Evolutionary conservation across 2,797 vertebrate genomes (phyloP).

Genomic region (Xenops minutus): DNA sequence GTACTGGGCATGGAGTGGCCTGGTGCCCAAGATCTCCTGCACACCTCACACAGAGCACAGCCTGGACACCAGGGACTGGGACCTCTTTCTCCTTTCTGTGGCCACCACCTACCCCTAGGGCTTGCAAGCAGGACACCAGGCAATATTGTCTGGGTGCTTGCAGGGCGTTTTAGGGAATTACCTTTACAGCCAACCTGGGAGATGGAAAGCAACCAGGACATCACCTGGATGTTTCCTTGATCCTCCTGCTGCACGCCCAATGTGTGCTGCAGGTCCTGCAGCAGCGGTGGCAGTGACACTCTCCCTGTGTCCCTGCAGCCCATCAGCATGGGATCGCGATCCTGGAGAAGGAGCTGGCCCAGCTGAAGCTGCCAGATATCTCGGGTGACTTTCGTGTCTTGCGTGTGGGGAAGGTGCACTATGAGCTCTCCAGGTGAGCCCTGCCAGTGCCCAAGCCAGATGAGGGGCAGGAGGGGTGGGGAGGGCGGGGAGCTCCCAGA

Average conservation of each 20-base stretch:
- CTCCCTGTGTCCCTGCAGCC: background rate
- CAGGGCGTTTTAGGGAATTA: too few relatives aligned
- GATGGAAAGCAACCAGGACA: background rate
- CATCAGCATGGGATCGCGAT: accelerated
- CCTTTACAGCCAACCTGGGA: background rate
- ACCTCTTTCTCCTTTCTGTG: accelerated
- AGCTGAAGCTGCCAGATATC: constrained; percentile 9
- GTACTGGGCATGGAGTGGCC: accelerated
- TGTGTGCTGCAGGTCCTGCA: accelerated
- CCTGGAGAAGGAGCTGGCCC: constrained; percentile 22
- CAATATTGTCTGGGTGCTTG: accelerated
- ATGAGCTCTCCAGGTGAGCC: constrained; percentile 37
- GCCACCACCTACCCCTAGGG: background rate
- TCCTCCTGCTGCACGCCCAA: accelerated
- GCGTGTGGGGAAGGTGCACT: background rate
- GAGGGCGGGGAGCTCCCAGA: accelerated
- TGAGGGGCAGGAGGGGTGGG: accelerated
- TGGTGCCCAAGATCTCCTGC: accelerated
- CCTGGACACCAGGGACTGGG: too few relatives aligned
- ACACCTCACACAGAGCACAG: accelerated
- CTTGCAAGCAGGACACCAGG: background rate
- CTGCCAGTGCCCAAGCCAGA: accelerated
- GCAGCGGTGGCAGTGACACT: accelerated
- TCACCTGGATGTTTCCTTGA: background rate
- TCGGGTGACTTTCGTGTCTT: background rate